Evolutionary conservation across 2,888 invertebrate genomes (phyloP).

Genomic region (Drosophila longiperda): DNA sequence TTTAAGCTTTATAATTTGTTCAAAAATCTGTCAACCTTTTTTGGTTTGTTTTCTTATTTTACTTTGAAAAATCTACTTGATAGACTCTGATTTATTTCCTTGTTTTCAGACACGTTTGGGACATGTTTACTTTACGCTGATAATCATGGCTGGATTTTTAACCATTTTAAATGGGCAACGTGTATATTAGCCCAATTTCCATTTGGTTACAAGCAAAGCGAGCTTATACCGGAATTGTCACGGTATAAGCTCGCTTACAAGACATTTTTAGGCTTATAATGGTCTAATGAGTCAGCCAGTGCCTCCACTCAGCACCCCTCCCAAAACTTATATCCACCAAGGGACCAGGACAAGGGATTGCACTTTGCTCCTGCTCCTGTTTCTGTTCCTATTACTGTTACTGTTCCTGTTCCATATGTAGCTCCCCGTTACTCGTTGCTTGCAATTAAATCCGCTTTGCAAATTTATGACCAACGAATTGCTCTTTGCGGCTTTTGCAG

Average conservation of each 20-base stretch:
- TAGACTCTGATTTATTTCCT: not conserved
- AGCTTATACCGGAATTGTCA: too few species aligned
- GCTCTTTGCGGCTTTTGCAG: constrained; percentile 61
- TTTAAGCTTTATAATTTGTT: not conserved
- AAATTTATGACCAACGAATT: constrained; percentile 82
- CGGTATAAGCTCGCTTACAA: constrained; percentile 27
- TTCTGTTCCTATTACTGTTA: not conserved
- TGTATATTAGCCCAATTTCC: not conserved
- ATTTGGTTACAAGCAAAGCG: constrained; percentile 7
- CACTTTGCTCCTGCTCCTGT: constrained; percentile 38
- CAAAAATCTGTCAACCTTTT: not conserved
- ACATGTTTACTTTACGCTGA: not conserved
- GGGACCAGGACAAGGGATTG: constrained; percentile 50
- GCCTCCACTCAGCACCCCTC: too few species aligned
- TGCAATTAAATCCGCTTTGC: constrained; percentile 82
- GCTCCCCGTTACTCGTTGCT: constrained; percentile 39
- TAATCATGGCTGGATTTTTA: not conserved
- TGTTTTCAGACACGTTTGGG: not conserved
- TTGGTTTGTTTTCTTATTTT: not conserved
- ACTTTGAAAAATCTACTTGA: not conserved
- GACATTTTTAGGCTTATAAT: constrained; percentile 37
- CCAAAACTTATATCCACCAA: not conserved
- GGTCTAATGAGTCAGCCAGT: constrained; percentile 58
- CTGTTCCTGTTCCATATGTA: constrained; percentile 9
- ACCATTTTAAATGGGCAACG: not conserved